A percentile compares a stretch with the other conserved stretches of the same genome.
phyloP scores from a whole-genome alignment of 2,888 invertebrate genomes.

The Argyresthia albistria region DNA sequence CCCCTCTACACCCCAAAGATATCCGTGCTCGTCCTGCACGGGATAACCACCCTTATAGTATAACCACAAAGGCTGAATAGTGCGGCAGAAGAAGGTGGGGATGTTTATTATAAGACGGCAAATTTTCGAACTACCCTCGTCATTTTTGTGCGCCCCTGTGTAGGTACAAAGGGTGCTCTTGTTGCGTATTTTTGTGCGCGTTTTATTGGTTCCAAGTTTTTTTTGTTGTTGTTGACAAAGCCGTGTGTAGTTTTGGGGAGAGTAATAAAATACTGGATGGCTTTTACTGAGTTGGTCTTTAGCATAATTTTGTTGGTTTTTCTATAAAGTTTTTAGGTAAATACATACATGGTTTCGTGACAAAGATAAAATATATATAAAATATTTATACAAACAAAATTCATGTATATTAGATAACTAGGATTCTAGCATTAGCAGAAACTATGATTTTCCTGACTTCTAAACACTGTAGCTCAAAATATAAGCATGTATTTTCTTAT shows the following conservation, averaged over 20 bases:
- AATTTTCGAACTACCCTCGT: slow-evolving; percentile 66
- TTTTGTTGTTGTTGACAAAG: not conserved
- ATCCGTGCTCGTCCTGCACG: slow-evolving; percentile 13
- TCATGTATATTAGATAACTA: too few species aligned
- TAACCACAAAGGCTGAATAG: not conserved
- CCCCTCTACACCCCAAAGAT: slow-evolving; percentile 25
- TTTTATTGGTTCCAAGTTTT: slow-evolving; percentile 22
- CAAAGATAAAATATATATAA: too few species aligned
- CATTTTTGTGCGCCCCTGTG: slow-evolving; percentile 36
- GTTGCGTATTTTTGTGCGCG: slow-evolving; percentile 34
- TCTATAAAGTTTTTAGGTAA: too few species aligned
- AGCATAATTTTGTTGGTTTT: too few species aligned
- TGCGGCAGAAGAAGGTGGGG: not conserved
- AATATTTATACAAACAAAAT: too few species aligned
- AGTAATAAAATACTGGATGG: not conserved
- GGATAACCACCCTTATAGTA: not conserved
- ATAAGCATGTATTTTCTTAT: too few species aligned
- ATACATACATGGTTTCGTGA: too few species aligned
- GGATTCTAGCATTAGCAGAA: too few species aligned
- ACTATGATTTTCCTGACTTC: too few species aligned
- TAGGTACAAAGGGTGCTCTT: slow-evolving; percentile 34
- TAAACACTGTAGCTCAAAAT: too few species aligned
- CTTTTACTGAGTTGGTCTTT: too few species aligned
- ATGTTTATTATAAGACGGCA: slow-evolving; percentile 35
- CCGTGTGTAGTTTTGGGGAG: not conserved